Conservation (phyloP, 2,797 vertebrate species). For the Octomys mimax region DNA sequence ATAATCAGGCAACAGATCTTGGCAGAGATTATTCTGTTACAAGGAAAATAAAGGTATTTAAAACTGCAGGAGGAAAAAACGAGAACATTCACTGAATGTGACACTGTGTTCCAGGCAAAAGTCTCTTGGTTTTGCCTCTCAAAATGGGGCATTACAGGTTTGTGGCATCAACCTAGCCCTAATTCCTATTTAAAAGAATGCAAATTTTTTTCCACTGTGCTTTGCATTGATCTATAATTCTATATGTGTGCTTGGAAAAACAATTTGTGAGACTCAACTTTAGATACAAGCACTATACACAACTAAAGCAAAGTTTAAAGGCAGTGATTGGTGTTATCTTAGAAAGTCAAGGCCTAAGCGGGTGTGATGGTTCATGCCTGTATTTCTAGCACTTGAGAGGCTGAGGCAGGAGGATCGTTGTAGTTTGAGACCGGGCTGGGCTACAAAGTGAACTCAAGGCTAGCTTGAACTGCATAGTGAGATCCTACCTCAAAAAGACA, state of each 20-base stretch:
- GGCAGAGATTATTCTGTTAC: conserved; percentile 30
- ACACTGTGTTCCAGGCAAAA: conserved; percentile 3
- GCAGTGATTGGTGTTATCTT: background rate
- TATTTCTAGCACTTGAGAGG: too few relatives aligned
- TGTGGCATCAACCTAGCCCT: background rate
- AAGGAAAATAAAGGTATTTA: conserved; percentile 45
- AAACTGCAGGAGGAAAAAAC: background rate
- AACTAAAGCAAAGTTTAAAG: conserved; percentile 21
- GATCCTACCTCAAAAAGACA: too few relatives aligned
- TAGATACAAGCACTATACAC: background rate
- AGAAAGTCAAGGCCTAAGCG: conserved; percentile 3
- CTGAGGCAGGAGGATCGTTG: too few relatives aligned
- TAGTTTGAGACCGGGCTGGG: too few relatives aligned
- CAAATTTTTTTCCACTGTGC: background rate
- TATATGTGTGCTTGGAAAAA: conserved; percentile 34
- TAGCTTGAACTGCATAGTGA: too few relatives aligned
- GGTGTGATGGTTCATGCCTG: too few relatives aligned
- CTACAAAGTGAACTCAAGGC: too few relatives aligned
- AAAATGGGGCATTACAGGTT: background rate
- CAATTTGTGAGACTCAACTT: conserved; percentile 47
- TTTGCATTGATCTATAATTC: conserved; percentile 11
- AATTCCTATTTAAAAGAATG: conserved; percentile 19
- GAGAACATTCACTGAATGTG: background rate
- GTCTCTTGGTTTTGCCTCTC: background rate
- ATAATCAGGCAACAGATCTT: conserved; percentile 18